Evolutionary conservation across 2,797 vertebrate species (phyloP), one percentile per base, ranked within the genome.

Genomic region (Sorex maritimensis): DNA sequence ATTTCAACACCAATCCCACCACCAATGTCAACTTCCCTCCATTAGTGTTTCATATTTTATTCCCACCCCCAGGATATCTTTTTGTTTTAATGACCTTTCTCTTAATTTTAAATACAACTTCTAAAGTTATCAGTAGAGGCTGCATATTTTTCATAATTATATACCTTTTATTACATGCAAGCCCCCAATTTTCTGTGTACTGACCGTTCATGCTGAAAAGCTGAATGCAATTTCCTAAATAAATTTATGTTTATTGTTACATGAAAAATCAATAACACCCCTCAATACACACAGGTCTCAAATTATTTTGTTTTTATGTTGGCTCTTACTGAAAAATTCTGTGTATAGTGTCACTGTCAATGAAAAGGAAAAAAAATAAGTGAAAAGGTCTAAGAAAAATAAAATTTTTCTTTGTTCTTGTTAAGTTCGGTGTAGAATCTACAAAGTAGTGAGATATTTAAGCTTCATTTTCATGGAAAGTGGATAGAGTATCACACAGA

Each of bases 281-380:
- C 52, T 55, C 12, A 55, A 44, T 44, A 44, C 41, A 44, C 41
- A 44, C 77, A 81, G 63, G 3, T 61, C 19, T n/a, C 23, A 88
- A n/a, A 78, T 11, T 63, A 6, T 89, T 86, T 94, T 81, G 13
- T 34, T 83, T 86, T 92, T 71, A 65, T 23, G 9, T 41, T 94
- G 26, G 5, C 1, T 69, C 71, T 73, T 78, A 90, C 10, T 68
- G 26, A 6, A 52, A 73, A 26, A 13, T 81, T 65, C 13, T 80
- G 12, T 71, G 14, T 19, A 3, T n/a, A 82, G 24, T 49, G 12
- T 86, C 14, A 61, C 9, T 73, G 19, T 86, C 41, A 90, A 61
- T 41, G 7, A 55, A 77, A 78, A 81, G 19, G 63, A 73, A 55
- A 4, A 73, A 81, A 82, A 91, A 65, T 9, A 17, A 6, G 52